phyloP scores from a whole-genome alignment of 2,888 invertebrate genomes.

The Physocephala rufipes region DNA sequence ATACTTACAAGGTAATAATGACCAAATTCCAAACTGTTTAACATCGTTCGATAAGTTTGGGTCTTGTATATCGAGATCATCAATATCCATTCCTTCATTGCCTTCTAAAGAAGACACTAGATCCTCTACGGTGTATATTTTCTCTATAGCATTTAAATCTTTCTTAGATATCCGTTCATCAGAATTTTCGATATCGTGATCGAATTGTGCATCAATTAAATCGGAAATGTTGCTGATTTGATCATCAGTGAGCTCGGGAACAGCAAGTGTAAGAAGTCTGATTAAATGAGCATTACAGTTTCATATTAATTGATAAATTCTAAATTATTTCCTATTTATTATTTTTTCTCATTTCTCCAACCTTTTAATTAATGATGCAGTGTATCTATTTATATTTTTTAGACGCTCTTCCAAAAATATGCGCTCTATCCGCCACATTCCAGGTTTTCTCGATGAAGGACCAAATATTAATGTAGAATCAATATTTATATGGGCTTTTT shows the following conservation, averaged over 20 bases:
- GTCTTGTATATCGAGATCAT: constrained; percentile 13
- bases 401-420: constrained; percentile 54
- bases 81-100: constrained; percentile 32
- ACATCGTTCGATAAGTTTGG: constrained; percentile 27
- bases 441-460: constrained; percentile 55
- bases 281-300: background rate
- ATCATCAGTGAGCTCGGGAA: constrained; percentile 49
- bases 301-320: background rate
- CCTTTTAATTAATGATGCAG: constrained; percentile 55
- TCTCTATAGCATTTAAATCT: constrained; percentile 2
- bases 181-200: constrained; percentile 30
- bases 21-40: constrained; percentile 56
- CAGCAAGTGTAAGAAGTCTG: constrained; percentile 56
- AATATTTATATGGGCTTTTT: constrained; percentile 54
- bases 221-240: constrained; percentile 46
- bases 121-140: constrained; percentile 46
- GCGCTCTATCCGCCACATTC: constrained; percentile 56
- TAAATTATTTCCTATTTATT: background rate
- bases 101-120: constrained; percentile 41
- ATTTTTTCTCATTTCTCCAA: constrained; percentile 42
- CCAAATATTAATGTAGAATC: constrained; percentile 58
- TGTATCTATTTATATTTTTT: constrained; percentile 49
- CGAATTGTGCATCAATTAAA: constrained; percentile 48
- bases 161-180: background rate
- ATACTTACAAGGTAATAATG: constrained; percentile 50